Evolutionary conservation across 2,888 invertebrate species (phyloP).

Genomic region (Pheosia gnoma): DNA sequence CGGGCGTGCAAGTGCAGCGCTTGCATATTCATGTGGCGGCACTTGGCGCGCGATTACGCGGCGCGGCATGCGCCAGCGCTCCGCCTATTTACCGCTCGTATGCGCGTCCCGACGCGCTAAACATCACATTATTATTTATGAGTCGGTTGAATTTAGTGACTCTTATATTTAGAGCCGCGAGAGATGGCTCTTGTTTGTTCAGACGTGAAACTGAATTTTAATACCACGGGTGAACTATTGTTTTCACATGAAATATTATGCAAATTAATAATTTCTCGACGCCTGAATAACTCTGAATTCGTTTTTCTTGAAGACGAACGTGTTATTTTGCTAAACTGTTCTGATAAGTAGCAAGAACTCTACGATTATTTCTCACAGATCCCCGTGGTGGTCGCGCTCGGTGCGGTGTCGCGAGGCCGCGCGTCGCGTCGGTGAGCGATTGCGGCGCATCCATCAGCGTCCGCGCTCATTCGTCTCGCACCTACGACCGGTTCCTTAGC

Average conservation of each 20-base stretch:
- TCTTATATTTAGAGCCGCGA: too few species aligned
- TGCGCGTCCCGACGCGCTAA: not conserved
- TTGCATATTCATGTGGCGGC: too few species aligned
- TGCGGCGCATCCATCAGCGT: constrained; percentile 9
- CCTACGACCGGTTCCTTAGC: constrained; percentile 7
- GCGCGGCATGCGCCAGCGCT: not conserved
- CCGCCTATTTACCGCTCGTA: too few species aligned
- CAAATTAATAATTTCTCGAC: too few species aligned
- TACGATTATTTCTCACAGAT: not conserved
- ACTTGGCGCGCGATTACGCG: not conserved
- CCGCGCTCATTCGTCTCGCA: constrained; percentile 8
- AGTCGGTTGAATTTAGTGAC: not conserved
- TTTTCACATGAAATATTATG: not conserved
- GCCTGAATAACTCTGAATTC: too few species aligned
- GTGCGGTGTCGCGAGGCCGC: not conserved
- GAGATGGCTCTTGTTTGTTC: not conserved
- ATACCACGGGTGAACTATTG: not conserved
- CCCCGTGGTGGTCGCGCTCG: not conserved
- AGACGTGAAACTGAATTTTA: not conserved
- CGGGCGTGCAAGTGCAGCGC: not conserved
- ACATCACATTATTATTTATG: not conserved
- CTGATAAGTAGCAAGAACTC: not conserved
- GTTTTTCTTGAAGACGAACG: too few species aligned
- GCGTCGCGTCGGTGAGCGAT: constrained; percentile 1
- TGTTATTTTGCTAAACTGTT: too few species aligned